Conservation (phyloP, 2,888 invertebrate genomes). For the Octonoba sinensis region DNA sequence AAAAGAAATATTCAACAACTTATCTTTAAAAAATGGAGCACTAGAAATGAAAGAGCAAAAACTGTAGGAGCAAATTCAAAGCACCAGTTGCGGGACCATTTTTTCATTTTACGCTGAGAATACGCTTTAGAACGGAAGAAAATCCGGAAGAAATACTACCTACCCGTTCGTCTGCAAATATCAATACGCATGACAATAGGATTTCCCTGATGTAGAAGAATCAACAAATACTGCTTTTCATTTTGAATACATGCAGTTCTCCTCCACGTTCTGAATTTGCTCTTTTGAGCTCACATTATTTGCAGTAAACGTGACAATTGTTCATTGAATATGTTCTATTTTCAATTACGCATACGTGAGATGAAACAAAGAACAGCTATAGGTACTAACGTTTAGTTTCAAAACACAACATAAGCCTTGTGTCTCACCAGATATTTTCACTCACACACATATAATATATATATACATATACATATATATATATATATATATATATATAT, state of each 20-base stretch:
- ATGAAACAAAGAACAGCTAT: no score
- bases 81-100: background rate
- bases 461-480: constrained; percentile 8
- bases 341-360: no score
- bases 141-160: constrained; percentile 14
- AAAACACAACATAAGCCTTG: no score
- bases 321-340: no score
- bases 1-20: no score
- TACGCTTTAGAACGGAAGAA: background rate
- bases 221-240: no score
- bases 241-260: no score
- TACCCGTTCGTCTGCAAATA: constrained; percentile 39
- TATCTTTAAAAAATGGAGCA: background rate
- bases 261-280: no score
- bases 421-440: constrained; percentile 1
- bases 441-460: constrained; percentile 2
- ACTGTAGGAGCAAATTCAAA: constrained; percentile 24
- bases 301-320: no score
- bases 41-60: constrained; percentile 22
- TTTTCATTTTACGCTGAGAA: background rate
- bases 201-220: constrained; percentile 19
- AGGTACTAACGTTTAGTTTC: no score
- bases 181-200: constrained; percentile 46
- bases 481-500: constrained; percentile 11
- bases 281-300: no score